Percentiles rank a stretch among this genome's conserved stretches.
phyloP scores from a whole-genome alignment of 92 coral and sea anemone species.

The Anthopleura xanthogrammica region DNA sequence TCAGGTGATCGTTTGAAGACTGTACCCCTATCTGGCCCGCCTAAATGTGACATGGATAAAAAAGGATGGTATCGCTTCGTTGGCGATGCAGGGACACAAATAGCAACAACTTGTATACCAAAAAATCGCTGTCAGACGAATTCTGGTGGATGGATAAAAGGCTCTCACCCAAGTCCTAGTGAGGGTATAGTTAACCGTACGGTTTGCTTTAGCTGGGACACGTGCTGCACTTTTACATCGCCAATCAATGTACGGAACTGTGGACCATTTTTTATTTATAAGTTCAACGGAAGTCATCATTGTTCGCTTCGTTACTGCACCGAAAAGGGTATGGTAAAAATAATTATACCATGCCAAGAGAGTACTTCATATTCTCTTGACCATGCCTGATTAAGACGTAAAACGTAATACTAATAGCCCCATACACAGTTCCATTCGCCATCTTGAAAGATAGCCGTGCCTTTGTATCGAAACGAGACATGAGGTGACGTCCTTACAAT shows the following conservation, averaged over 20 bases:
- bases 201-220: slow-evolving; percentile 42
- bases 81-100: slow-evolving; percentile 46
- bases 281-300: background rate
- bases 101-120: slow-evolving; percentile 35
- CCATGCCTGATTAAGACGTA: too few species aligned
- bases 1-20: background rate
- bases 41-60: slow-evolving; percentile 24
- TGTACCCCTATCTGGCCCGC: background rate
- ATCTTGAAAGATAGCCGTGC: too few species aligned
- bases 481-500: too few species aligned
- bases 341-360: too few species aligned
- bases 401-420: too few species aligned
- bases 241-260: slow-evolving; percentile 20
- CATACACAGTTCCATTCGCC: too few species aligned
- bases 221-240: slow-evolving; percentile 21
- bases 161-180: slow-evolving; percentile 25
- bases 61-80: slow-evolving; percentile 46
- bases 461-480: too few species aligned
- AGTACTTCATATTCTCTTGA: too few species aligned
- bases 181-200: slow-evolving; percentile 40
- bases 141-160: slow-evolving; percentile 50
- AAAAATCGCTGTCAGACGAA: slow-evolving; percentile 1
- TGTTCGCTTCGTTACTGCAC: background rate
- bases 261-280: slow-evolving; percentile 23
- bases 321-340: background rate